phyloP scores from a whole-genome alignment of 2,888 invertebrate genomes.

The Cinara cedri region DNA sequence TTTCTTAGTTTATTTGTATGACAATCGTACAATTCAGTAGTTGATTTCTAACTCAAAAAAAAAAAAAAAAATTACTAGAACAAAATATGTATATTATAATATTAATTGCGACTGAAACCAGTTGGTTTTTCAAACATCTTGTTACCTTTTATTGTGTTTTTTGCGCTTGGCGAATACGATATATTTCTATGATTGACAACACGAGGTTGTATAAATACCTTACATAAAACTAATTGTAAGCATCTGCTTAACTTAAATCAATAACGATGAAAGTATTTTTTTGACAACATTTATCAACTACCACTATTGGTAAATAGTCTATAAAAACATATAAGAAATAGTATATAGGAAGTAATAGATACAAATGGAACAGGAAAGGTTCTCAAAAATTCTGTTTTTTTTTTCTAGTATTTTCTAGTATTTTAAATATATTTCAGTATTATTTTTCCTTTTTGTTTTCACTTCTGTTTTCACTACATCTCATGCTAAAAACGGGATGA shows the following conservation, averaged over 20 bases:
- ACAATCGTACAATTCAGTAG: constrained; percentile 31
- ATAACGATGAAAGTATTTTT: not conserved
- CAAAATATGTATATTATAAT: constrained; percentile 28
- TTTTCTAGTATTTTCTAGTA: too few species aligned
- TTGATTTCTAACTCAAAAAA: constrained; percentile 46
- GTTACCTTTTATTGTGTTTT: constrained; percentile 3
- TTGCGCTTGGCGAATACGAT: not conserved
- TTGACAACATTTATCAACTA: not conserved
- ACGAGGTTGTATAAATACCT: not conserved
- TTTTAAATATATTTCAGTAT: too few species aligned
- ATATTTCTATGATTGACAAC: constrained; percentile 3
- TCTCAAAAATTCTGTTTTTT: too few species aligned
- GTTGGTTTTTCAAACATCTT: constrained; percentile 29
- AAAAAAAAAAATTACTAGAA: not conserved
- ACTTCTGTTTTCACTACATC: too few species aligned
- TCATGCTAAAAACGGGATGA: too few species aligned
- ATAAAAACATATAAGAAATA: too few species aligned
- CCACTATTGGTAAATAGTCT: not conserved
- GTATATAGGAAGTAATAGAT: too few species aligned
- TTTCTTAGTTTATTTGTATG: constrained; percentile 18
- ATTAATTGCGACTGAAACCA: constrained; percentile 2
- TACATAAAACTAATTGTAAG: not conserved
- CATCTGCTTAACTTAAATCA: not conserved
- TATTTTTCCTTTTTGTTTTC: too few species aligned
- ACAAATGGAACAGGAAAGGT: too few species aligned